These are phyloP conservation scores for Porites divaricata DNA, from an alignment of 92 coral and sea anemone species.

Conservation along the genomic window DNA sequence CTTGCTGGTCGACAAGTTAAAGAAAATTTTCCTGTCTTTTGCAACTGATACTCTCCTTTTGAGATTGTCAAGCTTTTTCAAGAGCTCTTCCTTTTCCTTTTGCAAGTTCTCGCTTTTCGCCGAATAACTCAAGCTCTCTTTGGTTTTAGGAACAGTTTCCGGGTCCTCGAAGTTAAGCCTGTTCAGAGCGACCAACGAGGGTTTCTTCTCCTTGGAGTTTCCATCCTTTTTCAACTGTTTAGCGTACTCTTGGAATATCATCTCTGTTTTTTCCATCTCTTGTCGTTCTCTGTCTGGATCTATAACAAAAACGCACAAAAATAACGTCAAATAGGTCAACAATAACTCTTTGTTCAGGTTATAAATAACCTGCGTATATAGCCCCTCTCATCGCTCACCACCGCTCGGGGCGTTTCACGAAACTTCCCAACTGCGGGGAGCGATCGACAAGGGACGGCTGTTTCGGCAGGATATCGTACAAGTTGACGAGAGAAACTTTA, in stretches of 20 bases:
- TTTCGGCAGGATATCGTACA: too few species aligned
- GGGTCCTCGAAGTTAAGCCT: conserved; percentile 80
- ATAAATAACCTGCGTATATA: too few species aligned
- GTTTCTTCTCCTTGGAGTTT: conserved; percentile 59
- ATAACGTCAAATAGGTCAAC: too few species aligned
- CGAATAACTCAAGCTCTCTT: conserved; percentile 40
- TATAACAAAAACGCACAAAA: not conserved
- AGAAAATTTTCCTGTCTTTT: conserved; percentile 93
- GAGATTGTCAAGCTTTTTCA: conserved; percentile 65
- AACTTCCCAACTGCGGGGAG: too few species aligned
- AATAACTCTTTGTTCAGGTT: not conserved
- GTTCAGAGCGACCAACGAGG: conserved; percentile 77
- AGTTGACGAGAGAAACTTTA: too few species aligned
- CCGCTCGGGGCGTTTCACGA: too few species aligned
- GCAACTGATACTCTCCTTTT: conserved; percentile 80
- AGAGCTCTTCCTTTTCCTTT: conserved; percentile 81
- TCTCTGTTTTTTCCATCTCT: conserved; percentile 71
- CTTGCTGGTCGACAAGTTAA: conserved; percentile 64
- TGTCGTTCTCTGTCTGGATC: conserved; percentile 87
- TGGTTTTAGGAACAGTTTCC: conserved; percentile 40
- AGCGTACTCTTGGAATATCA: conserved; percentile 76
- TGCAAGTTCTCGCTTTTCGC: conserved; percentile 55
- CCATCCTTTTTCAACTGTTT: conserved; percentile 71
- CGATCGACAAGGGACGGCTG: too few species aligned
- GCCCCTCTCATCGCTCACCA: too few species aligned